Evolutionary conservation across 2,113 vertebrate genomes (phyloP), one percentile per base, ranked within the genome.

Genomic region (Asarcornis scutulata): DNA sequence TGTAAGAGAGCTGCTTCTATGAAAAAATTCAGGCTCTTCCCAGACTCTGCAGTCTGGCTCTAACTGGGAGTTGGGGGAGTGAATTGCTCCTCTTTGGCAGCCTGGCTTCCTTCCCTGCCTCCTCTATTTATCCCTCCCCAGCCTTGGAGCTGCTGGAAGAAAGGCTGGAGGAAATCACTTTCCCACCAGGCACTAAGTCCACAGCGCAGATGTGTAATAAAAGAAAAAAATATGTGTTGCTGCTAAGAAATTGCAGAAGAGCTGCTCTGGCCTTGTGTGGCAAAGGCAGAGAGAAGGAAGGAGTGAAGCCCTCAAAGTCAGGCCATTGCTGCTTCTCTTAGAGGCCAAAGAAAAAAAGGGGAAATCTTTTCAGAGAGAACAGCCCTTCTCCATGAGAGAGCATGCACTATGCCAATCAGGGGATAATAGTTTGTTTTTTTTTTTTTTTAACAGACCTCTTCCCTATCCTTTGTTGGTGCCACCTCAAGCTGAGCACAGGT

Each of bases 371-470:
- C 13, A 67, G 42, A 42, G 20, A 59, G 21, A 36, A 13, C 31
- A 59, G 40, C 21, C 42, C 34, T 74, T 66, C 52, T 74, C 17
- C 50, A 5, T 42, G 59, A 74, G 42, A 6, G 1, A 9, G 66
- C 22, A 18, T 23, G 48, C 14, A 6, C 20, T 59, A 7, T 21
- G 34, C 20, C 26, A 36, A 17, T 40, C 31, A 50, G 36, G 73
- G 21, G 6, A 34, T 73, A 66, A 17, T 11, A 50, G 13, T 7
- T 40, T 6, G 20, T 10, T 0, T 22, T 58, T 13, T 7, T 38
- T 40, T 6, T 20, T 13, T 0, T 22, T 34, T 40, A 58, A 34
- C 23, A 12, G 17, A 17, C 46, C 15, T 34, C 44, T 48, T 50
- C 67, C 32, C 17, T 4, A 13, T 22, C n/a, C 12, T 31, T 74